Conservation (phyloP, 2,888 invertebrate species). For the Ypsolopha sequella region DNA sequence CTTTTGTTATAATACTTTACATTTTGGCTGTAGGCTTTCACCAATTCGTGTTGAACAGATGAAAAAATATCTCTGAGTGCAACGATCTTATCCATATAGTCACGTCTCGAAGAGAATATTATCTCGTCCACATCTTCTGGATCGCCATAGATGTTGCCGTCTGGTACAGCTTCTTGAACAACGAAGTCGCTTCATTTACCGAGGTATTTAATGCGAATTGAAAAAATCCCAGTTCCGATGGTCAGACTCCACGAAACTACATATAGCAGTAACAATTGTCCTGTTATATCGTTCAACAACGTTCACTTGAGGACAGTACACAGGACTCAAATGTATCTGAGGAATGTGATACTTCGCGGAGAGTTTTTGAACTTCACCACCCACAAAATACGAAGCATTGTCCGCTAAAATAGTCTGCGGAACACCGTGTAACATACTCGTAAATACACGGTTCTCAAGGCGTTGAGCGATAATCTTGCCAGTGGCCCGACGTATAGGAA, state of each 20-base stretch:
- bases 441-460: too few relatives aligned
- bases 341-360: slow-evolving; percentile 3
- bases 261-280: slow-evolving; percentile 6
- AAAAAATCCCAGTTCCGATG: slow-evolving; percentile 10
- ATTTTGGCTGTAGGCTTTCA: slow-evolving; percentile 11
- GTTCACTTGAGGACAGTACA: slow-evolving; percentile 10
- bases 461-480: too few relatives aligned
- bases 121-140: slow-evolving; percentile 4
- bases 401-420: slow-evolving; percentile 4
- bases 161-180: slow-evolving; percentile 10
- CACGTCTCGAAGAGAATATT: slow-evolving; percentile 5
- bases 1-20: slow-evolving; percentile 12
- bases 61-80: slow-evolving; percentile 10
- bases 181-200: slow-evolving; percentile 10
- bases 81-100: slow-evolving; percentile 11
- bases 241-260: slow-evolving; percentile 7
- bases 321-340: slow-evolving; percentile 4
- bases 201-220: slow-evolving; percentile 12
- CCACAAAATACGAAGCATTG: slow-evolving; percentile 8
- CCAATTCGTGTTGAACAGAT: slow-evolving; percentile 9
- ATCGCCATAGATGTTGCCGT: slow-evolving; percentile 11
- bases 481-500: too few relatives aligned
- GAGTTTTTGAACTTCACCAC: background rate
- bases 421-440: slow-evolving; percentile 6
- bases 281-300: slow-evolving; percentile 9